phyloP scores from a whole-genome alignment of 2,113 vertebrate species.

The Nothobranchius kuhntae region DNA sequence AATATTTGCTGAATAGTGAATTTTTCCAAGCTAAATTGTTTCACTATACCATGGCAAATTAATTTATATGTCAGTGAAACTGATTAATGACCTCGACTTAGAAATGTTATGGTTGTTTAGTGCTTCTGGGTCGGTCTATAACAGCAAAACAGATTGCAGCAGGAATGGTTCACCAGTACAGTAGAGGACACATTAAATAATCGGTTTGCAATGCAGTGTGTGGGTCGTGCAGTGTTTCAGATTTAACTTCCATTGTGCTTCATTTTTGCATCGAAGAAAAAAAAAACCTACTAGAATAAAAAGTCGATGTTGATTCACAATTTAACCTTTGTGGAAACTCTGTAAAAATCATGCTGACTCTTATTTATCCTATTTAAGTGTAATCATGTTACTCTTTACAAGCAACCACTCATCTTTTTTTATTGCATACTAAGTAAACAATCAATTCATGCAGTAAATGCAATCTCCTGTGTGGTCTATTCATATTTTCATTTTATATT shows the following conservation, averaged over 20 bases:
- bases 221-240: slow-evolving; percentile 16
- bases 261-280: slow-evolving; percentile 15
- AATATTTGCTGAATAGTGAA: background rate
- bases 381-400: no score
- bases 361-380: no score
- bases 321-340: no score
- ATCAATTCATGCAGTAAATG: no score
- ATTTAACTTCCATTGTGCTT: slow-evolving; percentile 10
- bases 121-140: background rate
- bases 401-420: no score
- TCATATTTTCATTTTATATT: no score
- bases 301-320: no score
- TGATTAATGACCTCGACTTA: slow-evolving; percentile 11
- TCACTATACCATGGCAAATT: background rate
- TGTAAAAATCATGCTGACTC: no score
- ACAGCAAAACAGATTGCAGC: slow-evolving; percentile 21
- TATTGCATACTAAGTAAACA: no score
- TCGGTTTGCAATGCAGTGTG: slow-evolving; percentile 17
- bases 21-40: slow-evolving; percentile 10
- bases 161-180: slow-evolving; percentile 11
- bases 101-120: slow-evolving; percentile 5
- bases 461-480: no score
- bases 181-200: slow-evolving; percentile 14
- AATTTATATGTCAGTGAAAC: slow-evolving; percentile 4
- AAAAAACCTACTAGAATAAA: no score